Base-by-base conservation (phyloP, 2,113 vertebrate species). In the Xiphophorus maculatus region DNA sequence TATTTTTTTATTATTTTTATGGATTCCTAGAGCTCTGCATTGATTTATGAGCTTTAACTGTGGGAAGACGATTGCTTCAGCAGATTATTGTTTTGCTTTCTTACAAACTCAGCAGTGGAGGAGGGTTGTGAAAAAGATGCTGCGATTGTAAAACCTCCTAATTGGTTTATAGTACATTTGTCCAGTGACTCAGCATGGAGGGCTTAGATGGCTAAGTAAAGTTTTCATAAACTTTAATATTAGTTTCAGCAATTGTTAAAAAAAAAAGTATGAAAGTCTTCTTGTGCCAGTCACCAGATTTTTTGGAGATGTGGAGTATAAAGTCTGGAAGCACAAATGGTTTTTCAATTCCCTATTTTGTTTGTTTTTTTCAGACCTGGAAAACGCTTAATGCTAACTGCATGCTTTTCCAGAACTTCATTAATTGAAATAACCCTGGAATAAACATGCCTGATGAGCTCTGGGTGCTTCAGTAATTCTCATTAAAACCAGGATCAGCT, bases 1-100 rank as follows among this genome's bases (percentile, higher is more conserved):
- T 27, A 4, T 22, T 5, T 58, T 25, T n/a, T 25, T 25, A 10
- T 22, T 62, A 28, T 61, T 61, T 74, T 70, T 84, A 73, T 70
- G 63, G 37, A 70, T 28, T 14, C 5, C 40, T 29, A 51, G 27
- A 48, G 74, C 66, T 71, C 30, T 0, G 60, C 40, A 63, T 76
- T 15, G 35, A 77, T 74, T 81, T 30, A 68, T 71, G 35, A 74
- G 29, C 11, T 17, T 58, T 19, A 75, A 37, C 48, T 58, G 15
- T 42, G 60, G 17, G 11, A 37, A 58, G 71, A 27, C 19, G 10
- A 2, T 33, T 14, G 0, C 14, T 10, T 54, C 35, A 61, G 71
- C 67, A 44, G 51, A 69, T 70, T 30, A 35, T 28, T 33, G 0
- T 58, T 7, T 8, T 8, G 61, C 44, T 48, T 66, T 40, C 48